phyloP scores from a whole-genome alignment of 2,113 vertebrate species.

The Neodontobutis hainanensis region DNA sequence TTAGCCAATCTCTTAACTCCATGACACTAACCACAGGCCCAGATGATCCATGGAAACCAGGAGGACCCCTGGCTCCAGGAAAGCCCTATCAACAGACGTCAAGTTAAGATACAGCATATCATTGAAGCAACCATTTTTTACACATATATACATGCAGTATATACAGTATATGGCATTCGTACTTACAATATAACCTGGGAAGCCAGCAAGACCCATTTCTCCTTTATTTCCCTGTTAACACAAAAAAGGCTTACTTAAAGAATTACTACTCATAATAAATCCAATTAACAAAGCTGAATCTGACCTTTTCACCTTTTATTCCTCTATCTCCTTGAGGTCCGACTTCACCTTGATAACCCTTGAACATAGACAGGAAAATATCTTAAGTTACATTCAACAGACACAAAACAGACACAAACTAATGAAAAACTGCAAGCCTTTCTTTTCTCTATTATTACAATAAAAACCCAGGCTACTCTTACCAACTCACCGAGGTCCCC shows the following conservation, averaged over 20 bases:
- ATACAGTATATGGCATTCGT: not conserved
- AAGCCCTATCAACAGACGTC: slow-evolving; percentile 62
- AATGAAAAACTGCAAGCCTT: not conserved
- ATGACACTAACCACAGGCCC: slow-evolving; percentile 66
- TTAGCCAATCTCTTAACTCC: not conserved
- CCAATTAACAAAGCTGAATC: not conserved
- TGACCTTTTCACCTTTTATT: slow-evolving; percentile 73
- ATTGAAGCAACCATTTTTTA: not conserved
- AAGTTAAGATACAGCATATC: not conserved
- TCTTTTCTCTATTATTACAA: slow-evolving; percentile 5
- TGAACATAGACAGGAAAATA: not conserved
- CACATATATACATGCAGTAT: too few species aligned
- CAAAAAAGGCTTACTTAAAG: accelerated
- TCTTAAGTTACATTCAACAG: not conserved
- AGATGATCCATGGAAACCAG: slow-evolving; percentile 68
- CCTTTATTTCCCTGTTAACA: slow-evolving; percentile 75
- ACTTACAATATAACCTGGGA: slow-evolving; percentile 76
- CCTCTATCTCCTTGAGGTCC: slow-evolving; percentile 74
- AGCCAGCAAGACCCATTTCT: slow-evolving; percentile 54
- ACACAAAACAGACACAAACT: not conserved
- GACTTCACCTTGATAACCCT: slow-evolving; percentile 78
- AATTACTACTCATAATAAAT: accelerated
- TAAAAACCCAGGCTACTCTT: slow-evolving; percentile 69
- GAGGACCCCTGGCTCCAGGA: slow-evolving; percentile 71
- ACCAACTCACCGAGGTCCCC: slow-evolving; percentile 84